Evolutionary conservation across 2,797 vertebrate genomes (phyloP), one percentile per base, ranked within the genome.

Genomic region (Pachyuromys duprasi): DNA sequence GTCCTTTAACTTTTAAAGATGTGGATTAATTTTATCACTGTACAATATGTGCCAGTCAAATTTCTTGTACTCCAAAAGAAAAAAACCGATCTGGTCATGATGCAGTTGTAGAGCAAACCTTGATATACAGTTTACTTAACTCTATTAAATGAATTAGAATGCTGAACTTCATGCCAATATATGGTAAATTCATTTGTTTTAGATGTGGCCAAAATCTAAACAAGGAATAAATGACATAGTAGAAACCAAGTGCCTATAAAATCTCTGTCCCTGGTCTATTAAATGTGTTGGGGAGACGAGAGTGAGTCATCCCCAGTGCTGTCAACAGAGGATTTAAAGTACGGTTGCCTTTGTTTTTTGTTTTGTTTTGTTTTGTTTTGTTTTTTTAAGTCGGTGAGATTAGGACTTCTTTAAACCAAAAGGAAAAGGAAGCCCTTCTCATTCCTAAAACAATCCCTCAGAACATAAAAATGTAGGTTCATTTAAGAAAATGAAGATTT

Each of bases 201-300:
- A 95, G 97, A 96, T 53, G 93, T 62, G 70, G 83, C 95, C 92
- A 97, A 96, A 98, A 92, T 7, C 70, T 33, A 92, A 92, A 45
- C 11, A 13, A 89, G n/a, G 82, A 88, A 90, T 39, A 95, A 95
- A 76, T 8, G 39, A 74, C 83, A 31, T 89, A 42, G 84, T 89
- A 49, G 18, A 33, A 90, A 28, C 24, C n/a, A 28, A 57, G 22
- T 26, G 17, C 0, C 60, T 39, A 13, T 14, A 63, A 22, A 60
- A n/a, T 80, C 53, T 84, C 0, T 57, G 11, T 36, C 45, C 31
- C 5, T 49, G 0, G 8, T 39, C 17, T 72, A 8, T 78, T 72
- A 70, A 87, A 95, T 90, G 0, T 0, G 39, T 90, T 96, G 92
- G 67, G 24, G 22, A 24, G 5, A 91, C 96, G 92, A 17, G 7